Percentiles rank a stretch among this genome's conserved stretches.
These are phyloP conservation scores for Phataginus tricuspis DNA, from an alignment of 2,797 vertebrate genomes.

Conservation along the genomic window DNA sequence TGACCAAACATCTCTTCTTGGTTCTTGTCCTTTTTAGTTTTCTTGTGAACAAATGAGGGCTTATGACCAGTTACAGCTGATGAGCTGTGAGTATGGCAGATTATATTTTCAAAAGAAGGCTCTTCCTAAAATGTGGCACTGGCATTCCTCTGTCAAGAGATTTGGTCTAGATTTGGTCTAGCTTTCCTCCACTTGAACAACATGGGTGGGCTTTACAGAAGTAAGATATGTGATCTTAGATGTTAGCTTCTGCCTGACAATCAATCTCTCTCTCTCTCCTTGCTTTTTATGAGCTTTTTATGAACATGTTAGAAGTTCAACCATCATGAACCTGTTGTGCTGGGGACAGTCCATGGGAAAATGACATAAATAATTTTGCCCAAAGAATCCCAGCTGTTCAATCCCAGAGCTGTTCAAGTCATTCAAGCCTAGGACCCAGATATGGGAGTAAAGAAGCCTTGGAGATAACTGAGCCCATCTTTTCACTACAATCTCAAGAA, in stretches of 20 bases:
- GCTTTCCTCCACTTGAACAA: neutral
- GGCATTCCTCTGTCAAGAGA: neutral
- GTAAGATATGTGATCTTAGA: neutral
- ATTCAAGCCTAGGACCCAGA: neutral
- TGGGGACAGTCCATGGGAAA: neutral
- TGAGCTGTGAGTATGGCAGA: neutral
- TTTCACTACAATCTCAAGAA: neutral
- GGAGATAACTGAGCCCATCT: neutral
- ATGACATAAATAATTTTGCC: neutral
- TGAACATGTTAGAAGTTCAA: neutral
- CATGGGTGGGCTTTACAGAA: neutral
- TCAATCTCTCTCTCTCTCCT: too few species aligned
- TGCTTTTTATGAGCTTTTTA: neutral
- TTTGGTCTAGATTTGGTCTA: neutral
- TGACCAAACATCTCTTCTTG: neutral
- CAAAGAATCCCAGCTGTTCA: neutral
- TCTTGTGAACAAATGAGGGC: neutral
- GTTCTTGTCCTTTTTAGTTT: neutral
- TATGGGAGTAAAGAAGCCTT: neutral
- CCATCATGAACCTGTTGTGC: neutral
- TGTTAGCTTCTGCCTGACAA: neutral
- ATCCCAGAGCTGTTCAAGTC: neutral
- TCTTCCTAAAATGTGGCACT: neutral
- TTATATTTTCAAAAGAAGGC: neutral
- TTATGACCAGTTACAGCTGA: neutral